Percentiles rank a stretch among this genome's conserved stretches.
phyloP scores from a whole-genome alignment of 2,797 vertebrate species.

The Myiotriccus ornatus region DNA sequence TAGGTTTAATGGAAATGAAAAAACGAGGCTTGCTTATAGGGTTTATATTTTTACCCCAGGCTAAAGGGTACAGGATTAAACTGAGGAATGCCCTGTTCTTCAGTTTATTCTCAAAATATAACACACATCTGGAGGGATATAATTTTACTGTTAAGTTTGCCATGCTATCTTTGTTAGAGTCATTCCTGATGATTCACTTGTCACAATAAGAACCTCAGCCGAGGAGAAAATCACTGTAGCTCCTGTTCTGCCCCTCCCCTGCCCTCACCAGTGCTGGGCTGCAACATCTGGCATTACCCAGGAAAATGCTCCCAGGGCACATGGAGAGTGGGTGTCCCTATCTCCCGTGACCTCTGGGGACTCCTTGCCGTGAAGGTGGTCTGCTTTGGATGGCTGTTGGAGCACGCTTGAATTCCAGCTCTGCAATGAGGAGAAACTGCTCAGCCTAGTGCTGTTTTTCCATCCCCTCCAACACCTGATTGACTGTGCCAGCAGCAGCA shows the following conservation, averaged over 20 bases:
- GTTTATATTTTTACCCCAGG: neutral
- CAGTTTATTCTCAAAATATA: neutral
- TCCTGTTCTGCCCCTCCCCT: neutral
- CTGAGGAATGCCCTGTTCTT: neutral
- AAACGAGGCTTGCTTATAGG: neutral
- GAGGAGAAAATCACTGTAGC: accelerated
- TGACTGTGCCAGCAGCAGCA: accelerated
- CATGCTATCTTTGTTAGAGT: neutral
- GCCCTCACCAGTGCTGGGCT: neutral
- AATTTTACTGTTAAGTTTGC: conserved; percentile 2
- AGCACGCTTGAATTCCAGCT: accelerated
- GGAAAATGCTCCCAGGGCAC: neutral
- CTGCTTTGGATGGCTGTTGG: neutral
- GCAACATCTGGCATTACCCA: neutral
- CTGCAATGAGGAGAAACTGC: accelerated
- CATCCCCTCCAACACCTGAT: neutral
- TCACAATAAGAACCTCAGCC: neutral
- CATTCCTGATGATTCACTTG: neutral
- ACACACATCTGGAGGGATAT: neutral
- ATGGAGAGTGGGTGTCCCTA: neutral
- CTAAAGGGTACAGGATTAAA: neutral
- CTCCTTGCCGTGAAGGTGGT: accelerated
- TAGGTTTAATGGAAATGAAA: neutral
- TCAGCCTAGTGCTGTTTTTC: neutral
- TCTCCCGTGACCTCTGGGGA: accelerated